These are phyloP conservation scores for Nephotettix cincticeps DNA, from an alignment of 1,140 invertebrate genomes.

Conservation along the genomic window DNA sequence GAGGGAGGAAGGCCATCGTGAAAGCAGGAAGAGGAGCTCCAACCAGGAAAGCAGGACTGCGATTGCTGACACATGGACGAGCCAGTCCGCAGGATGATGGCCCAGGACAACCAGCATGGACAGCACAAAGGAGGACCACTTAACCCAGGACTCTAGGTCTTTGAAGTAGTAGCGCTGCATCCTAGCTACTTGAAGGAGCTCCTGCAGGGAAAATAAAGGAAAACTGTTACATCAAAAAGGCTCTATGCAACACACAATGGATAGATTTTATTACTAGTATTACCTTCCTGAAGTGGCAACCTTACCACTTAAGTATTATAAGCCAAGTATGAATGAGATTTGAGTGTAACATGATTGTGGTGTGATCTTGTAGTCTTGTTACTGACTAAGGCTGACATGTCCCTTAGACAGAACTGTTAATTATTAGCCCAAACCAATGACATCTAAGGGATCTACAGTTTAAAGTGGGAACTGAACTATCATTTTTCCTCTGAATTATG, in stretches of 20 bases:
- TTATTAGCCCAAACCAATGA: too few species aligned
- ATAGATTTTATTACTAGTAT: background rate
- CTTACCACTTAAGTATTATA: background rate
- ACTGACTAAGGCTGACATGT: too few species aligned
- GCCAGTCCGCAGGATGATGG: slow-evolving; percentile 43
- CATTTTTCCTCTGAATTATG: too few species aligned
- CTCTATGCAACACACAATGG: too few species aligned
- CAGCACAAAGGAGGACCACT: slow-evolving; percentile 34
- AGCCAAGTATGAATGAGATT: too few species aligned
- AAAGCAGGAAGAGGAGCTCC: slow-evolving; percentile 54
- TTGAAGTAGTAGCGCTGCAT: slow-evolving; percentile 35
- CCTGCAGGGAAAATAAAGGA: too few species aligned
- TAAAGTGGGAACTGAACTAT: too few species aligned
- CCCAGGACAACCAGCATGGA: slow-evolving; percentile 23
- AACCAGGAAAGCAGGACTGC: slow-evolving; percentile 54
- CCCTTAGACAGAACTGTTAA: too few species aligned
- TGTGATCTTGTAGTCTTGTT: too few species aligned
- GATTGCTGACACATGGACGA: slow-evolving; percentile 52
- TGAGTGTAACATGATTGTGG: too few species aligned
- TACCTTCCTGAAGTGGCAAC: background rate
- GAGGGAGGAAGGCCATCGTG: slow-evolving; percentile 51
- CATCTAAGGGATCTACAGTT: too few species aligned
- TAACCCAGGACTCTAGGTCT: slow-evolving; percentile 39
- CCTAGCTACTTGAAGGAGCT: slow-evolving; percentile 34
- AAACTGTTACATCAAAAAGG: background rate